phyloP scores from a whole-genome alignment of 2,113 vertebrate species.

The Petroica traversi region DNA sequence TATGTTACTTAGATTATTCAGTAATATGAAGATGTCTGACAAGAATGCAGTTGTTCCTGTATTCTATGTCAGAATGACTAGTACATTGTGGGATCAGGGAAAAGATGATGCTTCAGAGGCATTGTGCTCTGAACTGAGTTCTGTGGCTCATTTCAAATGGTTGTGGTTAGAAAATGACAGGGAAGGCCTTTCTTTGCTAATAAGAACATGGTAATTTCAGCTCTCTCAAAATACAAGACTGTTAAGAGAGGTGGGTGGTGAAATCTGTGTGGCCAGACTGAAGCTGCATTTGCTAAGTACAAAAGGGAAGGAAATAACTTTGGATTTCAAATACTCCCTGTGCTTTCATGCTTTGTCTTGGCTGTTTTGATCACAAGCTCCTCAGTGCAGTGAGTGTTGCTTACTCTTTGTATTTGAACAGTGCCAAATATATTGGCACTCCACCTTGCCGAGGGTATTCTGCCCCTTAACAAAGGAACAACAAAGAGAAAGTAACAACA shows the following conservation, averaged over 20 bases:
- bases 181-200: background rate
- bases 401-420: background rate
- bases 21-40: background rate
- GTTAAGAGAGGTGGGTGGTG: constrained; percentile 31
- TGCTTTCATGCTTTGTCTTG: background rate
- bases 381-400: background rate
- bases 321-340: background rate
- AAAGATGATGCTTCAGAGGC: background rate
- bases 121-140: background rate
- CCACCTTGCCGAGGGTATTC: background rate
- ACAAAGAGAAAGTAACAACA: background rate
- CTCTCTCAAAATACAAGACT: background rate
- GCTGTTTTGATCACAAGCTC: background rate
- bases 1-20: background rate
- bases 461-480: background rate
- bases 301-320: constrained; percentile 27
- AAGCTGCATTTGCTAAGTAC: constrained; percentile 1
- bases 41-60: accelerated
- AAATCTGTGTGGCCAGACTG: constrained; percentile 30
- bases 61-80: background rate
- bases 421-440: background rate
- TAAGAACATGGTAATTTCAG: constrained; percentile 17
- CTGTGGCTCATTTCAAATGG: background rate
- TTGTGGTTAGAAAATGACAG: background rate
- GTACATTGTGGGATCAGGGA: background rate